phyloP scores from a whole-genome alignment of 2,797 vertebrate genomes.

The Channa striata region DNA sequence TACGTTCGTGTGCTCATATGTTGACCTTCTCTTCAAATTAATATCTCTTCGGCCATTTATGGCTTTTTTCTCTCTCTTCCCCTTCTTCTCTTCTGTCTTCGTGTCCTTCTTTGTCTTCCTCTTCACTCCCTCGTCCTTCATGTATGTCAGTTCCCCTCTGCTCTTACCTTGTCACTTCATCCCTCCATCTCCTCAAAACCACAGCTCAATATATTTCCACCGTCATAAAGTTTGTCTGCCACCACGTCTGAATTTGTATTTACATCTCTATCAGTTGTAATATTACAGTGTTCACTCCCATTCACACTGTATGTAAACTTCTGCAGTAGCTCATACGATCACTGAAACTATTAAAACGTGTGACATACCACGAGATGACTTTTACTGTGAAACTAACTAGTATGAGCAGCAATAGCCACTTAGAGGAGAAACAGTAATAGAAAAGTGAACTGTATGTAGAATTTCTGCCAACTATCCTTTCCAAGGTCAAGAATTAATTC shows the following conservation, averaged over 20 bases:
- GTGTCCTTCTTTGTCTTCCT: neutral
- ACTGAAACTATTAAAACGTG: neutral
- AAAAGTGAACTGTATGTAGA: neutral
- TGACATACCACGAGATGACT: neutral
- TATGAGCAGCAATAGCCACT: neutral
- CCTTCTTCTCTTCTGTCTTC: neutral
- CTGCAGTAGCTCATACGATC: too few relatives aligned
- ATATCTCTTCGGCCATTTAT: neutral
- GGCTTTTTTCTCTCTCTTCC: neutral
- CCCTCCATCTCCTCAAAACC: slow-evolving; percentile 9
- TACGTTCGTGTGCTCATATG: neutral
- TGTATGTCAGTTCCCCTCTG: neutral
- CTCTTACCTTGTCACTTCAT: neutral
- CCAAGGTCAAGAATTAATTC: neutral
- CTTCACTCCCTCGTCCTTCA: neutral
- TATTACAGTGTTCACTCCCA: neutral
- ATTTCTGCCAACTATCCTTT: neutral
- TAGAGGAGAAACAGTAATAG: neutral
- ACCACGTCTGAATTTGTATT: slow-evolving; percentile 2
- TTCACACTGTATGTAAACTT: neutral
- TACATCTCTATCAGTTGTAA: neutral
- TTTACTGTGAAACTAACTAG: neutral
- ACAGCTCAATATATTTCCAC: slow-evolving; percentile 26
- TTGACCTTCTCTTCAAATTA: neutral
- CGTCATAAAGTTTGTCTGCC: slow-evolving; percentile 13